Base-by-base conservation (phyloP, 2,888 invertebrate species). In the Nymphalis urticae region DNA sequence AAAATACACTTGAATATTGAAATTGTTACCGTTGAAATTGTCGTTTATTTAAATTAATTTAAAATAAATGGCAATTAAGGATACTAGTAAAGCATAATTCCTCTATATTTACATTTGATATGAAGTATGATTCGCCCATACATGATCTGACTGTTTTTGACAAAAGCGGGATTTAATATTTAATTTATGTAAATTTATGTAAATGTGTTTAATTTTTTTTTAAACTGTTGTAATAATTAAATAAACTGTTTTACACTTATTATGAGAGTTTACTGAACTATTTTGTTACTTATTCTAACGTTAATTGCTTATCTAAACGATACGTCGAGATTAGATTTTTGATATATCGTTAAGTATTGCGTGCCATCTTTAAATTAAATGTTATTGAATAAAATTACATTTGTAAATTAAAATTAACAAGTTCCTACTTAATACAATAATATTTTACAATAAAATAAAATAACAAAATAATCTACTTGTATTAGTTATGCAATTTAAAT, bases 181-280 rank as follows among this genome's bases (percentile, higher is more conserved):
- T 58, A 67, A 53, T 50, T 10, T 64, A 70, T 70, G 67, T 64
- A 61, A 64, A 64, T 70, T 61, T 67, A n/a, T n/a, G n/a, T n/a
- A n/a, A 56, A 67, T 70, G 42, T 42, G 13, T 42, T 42, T 42
- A 42, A 42, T 42, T 42, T 42, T 10, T 42, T 3, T 42, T 13
- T 42, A 61, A 61, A 32, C 50, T 36, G n/a, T n/a, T 56, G 27
- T 54, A 47, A 51, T 9, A 65, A 65, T 61, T 61, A 68, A 54
- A 68, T 60, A 42, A 58, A 58, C 64, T 50, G 54, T 62, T 69
- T 67, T 21, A 61, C 53, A 61, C 48, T 68, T 32, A 64, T 56
- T 24, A 66, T 62, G 59, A 64, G 58, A 50, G 19, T 64, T 53
- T 60, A 50, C n/a, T 62, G 50, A 42, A 67, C 56, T 66, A 48